Conservation (phyloP, 2,888 invertebrate species). For the Odontocolon sp. region DNA sequence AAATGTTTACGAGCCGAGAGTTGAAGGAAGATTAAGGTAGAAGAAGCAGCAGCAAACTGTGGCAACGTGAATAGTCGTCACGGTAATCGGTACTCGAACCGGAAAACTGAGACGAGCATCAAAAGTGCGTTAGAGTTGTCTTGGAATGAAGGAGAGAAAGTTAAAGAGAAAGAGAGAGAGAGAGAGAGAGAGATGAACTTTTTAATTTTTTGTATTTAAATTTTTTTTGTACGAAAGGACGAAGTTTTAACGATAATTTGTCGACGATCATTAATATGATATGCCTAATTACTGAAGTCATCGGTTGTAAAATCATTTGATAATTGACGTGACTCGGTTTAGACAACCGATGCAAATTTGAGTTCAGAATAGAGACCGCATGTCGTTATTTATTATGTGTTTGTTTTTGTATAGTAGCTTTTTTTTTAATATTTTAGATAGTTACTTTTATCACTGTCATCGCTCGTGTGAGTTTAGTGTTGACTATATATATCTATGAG, state of each 20-base stretch:
- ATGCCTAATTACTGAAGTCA: slow-evolving; percentile 48
- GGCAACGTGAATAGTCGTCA: no score
- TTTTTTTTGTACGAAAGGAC: not conserved
- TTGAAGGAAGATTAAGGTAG: slow-evolving; percentile 42
- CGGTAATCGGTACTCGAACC: no score
- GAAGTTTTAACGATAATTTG: slow-evolving; percentile 44
- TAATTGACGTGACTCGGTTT: slow-evolving; percentile 34
- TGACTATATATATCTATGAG: no score
- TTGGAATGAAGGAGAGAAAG: no score
- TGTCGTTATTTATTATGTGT: slow-evolving; percentile 18
- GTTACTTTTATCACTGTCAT: not conserved
- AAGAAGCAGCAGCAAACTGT: slow-evolving; percentile 2
- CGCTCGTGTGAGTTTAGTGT: slow-evolving; percentile 1
- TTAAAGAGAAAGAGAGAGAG: not conserved
- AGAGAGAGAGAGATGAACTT: not conserved
- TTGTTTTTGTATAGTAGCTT: not conserved
- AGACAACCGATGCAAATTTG: no score
- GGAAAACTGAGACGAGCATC: slow-evolving; percentile 23
- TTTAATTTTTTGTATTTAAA: slow-evolving; percentile 4
- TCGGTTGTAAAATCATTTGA: slow-evolving; percentile 34
- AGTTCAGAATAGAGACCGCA: not conserved
- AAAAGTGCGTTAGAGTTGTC: no score
- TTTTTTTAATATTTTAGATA: not conserved
- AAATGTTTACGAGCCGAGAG: slow-evolving; percentile 55
- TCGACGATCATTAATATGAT: slow-evolving; percentile 38